Evolutionary conservation across 2,888 invertebrate species (phyloP), one percentile per base, ranked within the genome.

Genomic region (Trachelus troglodyta): DNA sequence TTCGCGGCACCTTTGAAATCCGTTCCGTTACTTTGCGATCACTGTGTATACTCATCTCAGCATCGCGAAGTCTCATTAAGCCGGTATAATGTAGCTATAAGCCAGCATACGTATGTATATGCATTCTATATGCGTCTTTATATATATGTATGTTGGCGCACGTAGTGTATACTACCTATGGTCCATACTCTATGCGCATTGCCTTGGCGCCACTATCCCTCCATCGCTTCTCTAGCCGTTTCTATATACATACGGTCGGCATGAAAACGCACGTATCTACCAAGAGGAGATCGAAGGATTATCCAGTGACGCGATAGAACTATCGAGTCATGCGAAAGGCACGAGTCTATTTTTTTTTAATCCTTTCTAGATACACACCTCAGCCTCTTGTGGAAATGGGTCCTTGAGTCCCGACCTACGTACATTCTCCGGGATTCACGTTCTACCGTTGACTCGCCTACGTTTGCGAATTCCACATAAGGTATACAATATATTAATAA

Each of bases 1-100:
- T 56, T 56, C 9, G 9, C 23, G 56, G 56, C 23, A 23, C 56
- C 56, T 56, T 56, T 56, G 23, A 56, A 23, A 56, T 56, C 23
- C 11, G 31, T 71, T 71, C 34, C 71, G 71, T 83, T 82, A 81
- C 80, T 78, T 80, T 82, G 82, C 79, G 81, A 82, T 83, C 82
- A 76, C 76, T 78, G 79, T 82, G 73, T 75, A 76, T 74, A 77
- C 78, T 76, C 82, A 79, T 83, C 81, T 80, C 78, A 81, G 82
- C 83, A 82, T 80, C 82, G 84, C 81, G 83, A 83, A 85, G 86
- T 83, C 88, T 86, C 86, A 86, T 86, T 88, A 86, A 86, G 85
- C 83, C 83, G 79, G 82, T 79, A 83, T 83, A 83, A 83, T 82
- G 80, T 79, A 76, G 80, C 31, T 34, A 31, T 56, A 56, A 9